Evolutionary conservation across 1,140 invertebrate genomes (phyloP).

Genomic region (Drosophila hydei): DNA sequence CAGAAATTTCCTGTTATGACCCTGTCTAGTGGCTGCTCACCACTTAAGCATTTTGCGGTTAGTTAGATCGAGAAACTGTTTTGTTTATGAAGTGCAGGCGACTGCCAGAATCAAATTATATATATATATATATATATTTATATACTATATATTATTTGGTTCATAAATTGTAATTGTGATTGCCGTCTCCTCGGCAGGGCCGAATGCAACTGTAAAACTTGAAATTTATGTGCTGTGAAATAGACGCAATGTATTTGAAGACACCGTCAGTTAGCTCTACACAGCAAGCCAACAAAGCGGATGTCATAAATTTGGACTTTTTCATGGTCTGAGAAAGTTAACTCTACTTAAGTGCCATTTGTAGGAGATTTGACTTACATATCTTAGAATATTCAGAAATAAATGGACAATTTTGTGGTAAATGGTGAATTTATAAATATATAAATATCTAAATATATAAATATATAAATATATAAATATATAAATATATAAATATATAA

Average conservation of each 20-base stretch:
- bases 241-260: neutral
- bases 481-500: no score
- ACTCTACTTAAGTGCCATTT: no score
- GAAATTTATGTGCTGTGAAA: slow-evolving; percentile 42
- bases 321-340: no score
- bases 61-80: slow-evolving; percentile 64
- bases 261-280: neutral
- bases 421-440: no score
- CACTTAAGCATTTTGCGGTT: slow-evolving; percentile 75
- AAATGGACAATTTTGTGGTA: no score
- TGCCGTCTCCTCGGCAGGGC: neutral
- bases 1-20: slow-evolving; percentile 41
- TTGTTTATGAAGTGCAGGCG: slow-evolving; percentile 56
- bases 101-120: slow-evolving; percentile 30
- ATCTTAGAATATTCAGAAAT: no score
- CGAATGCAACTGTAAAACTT: slow-evolving; percentile 30
- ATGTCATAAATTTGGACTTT: no score
- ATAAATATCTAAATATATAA: no score
- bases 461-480: no score
- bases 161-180: slow-evolving; percentile 45
- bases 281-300: neutral
- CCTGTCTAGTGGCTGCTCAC: slow-evolving; percentile 34
- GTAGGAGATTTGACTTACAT: no score
- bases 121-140: slow-evolving; percentile 1
- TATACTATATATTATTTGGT: slow-evolving; percentile 26